These are phyloP conservation scores for Pseudomyrmex sp. DNA, from an alignment of 1,140 invertebrate species.

Conservation along the genomic window DNA sequence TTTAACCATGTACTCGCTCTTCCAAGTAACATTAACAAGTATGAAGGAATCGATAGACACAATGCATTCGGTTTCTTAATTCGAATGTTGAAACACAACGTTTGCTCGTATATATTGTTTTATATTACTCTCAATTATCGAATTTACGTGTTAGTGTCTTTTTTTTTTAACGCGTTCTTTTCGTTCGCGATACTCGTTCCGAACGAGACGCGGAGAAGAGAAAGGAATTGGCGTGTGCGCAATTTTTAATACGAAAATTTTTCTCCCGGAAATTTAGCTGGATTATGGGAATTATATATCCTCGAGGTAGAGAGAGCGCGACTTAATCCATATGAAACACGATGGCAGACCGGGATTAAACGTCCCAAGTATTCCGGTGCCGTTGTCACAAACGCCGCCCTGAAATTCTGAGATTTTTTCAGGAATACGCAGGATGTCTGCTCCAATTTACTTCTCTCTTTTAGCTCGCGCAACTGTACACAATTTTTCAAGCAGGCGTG, in stretches of 20 bases:
- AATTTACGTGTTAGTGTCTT: neutral
- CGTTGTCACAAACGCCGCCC: conserved; percentile 26
- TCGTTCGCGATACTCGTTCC: neutral
- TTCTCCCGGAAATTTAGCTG: conserved; percentile 71
- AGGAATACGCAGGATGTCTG: conserved; percentile 10
- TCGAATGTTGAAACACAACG: no score
- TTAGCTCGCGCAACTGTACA: conserved; percentile 5
- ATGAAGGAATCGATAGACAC: conserved; percentile 33
- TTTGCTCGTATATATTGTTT: no score
- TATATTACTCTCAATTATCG: no score
- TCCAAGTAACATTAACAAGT: conserved; percentile 37
- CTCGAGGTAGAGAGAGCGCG: conserved; percentile 55
- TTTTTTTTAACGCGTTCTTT: conserved; percentile 3
- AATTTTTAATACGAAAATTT: conserved; percentile 76
- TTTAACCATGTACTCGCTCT: conserved; percentile 31
- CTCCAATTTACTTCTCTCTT: conserved; percentile 22
- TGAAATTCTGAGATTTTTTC: conserved; percentile 58
- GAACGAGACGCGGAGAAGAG: conserved; percentile 2
- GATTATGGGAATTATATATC: conserved; percentile 77
- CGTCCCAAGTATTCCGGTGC: conserved; percentile 66
- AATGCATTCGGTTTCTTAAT: neutral
- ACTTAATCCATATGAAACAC: conserved; percentile 78
- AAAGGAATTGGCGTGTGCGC: conserved; percentile 8
- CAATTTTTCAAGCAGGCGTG: conserved; percentile 13
- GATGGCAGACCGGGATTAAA: conserved; percentile 75